A percentile compares a stretch with the other conserved stretches of the same genome.
Evolutionary conservation across 2,797 vertebrate genomes (phyloP).

Genomic region (Moxostoma hubbsi): DNA sequence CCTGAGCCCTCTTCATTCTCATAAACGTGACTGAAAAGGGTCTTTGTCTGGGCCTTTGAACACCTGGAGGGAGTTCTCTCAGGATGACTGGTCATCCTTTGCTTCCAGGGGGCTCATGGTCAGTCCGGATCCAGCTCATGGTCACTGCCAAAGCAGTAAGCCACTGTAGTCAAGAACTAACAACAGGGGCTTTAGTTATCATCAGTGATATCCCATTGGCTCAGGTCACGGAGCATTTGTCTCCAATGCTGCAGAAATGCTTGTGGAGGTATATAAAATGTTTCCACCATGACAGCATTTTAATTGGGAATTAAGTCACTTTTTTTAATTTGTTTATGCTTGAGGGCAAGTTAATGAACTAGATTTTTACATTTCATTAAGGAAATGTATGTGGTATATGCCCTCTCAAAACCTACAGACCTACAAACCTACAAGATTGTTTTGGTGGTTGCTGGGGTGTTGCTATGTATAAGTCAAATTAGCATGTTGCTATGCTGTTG

Average conservation of each 20-base stretch:
- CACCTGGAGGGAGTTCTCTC: slow-evolving; percentile 89
- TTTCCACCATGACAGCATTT: background rate
- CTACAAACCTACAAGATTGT: too few relatives aligned
- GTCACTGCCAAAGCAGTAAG: slow-evolving; percentile 8
- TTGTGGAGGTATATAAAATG: background rate
- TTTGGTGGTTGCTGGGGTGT: background rate
- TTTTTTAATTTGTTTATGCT: background rate
- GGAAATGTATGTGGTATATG: too few relatives aligned
- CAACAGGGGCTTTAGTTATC: slow-evolving; percentile 32
- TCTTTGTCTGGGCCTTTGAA: slow-evolving; percentile 85
- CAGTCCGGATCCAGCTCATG: slow-evolving; percentile 39
- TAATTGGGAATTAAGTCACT: background rate
- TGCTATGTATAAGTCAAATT: background rate
- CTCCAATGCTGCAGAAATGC: background rate
- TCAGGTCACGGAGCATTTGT: background rate
- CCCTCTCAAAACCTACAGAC: too few relatives aligned
- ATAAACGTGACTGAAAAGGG: slow-evolving; percentile 84
- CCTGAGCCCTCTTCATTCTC: slow-evolving; percentile 81
- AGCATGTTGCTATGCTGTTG: background rate
- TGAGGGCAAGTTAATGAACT: background rate
- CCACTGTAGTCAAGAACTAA: slow-evolving; percentile 8
- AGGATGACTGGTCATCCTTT: slow-evolving; percentile 61
- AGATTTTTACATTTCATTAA: background rate
- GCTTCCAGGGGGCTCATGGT: slow-evolving; percentile 48
- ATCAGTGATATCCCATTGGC: slow-evolving; percentile 28